A percentile compares a stretch with the other conserved stretches of the same genome.
Conservation (phyloP, 53 echinoderm and acorn worm species). For the Temnopleurus reevesii region DNA sequence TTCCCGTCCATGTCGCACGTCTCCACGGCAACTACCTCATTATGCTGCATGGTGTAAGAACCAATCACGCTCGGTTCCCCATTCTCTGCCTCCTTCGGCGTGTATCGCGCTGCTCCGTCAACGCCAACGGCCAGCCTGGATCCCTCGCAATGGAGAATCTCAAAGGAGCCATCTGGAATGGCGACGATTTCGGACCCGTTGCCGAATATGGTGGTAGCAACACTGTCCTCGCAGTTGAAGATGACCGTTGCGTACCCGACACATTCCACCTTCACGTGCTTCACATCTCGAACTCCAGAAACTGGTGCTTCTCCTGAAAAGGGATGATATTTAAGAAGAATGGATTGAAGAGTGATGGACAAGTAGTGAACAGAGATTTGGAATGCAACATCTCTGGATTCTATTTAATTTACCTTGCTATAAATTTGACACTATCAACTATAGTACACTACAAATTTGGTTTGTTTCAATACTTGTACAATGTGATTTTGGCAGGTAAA, state of each 20-base stretch:
- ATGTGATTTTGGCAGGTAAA: no score
- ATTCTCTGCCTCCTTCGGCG: slow-evolving; percentile 66
- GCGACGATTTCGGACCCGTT: slow-evolving; percentile 89
- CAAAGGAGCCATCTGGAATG: slow-evolving; percentile 92
- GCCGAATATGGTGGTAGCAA: slow-evolving; percentile 93
- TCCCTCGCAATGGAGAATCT: slow-evolving; percentile 88
- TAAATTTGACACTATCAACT: no score
- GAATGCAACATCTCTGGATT: no score
- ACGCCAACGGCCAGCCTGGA: slow-evolving; percentile 69
- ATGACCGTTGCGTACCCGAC: slow-evolving; percentile 94
- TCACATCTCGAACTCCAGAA: slow-evolving; percentile 59
- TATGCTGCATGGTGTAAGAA: slow-evolving; percentile 80
- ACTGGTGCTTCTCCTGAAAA: slow-evolving; percentile 71
- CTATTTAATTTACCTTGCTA: no score
- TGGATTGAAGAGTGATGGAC: no score
- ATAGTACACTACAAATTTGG: no score
- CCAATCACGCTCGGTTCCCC: slow-evolving; percentile 49
- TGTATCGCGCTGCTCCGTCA: slow-evolving; percentile 75
- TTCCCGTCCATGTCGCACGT: slow-evolving; percentile 71
- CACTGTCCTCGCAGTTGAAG: slow-evolving; percentile 90
- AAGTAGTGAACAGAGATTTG: no score
- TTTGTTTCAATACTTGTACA: no score
- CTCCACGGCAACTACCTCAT: slow-evolving; percentile 65
- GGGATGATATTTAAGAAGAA: no score
- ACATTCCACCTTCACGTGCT: slow-evolving; percentile 92